Conservation (phyloP, 2,888 invertebrate genomes). For the Agrilus cyanescens region DNA sequence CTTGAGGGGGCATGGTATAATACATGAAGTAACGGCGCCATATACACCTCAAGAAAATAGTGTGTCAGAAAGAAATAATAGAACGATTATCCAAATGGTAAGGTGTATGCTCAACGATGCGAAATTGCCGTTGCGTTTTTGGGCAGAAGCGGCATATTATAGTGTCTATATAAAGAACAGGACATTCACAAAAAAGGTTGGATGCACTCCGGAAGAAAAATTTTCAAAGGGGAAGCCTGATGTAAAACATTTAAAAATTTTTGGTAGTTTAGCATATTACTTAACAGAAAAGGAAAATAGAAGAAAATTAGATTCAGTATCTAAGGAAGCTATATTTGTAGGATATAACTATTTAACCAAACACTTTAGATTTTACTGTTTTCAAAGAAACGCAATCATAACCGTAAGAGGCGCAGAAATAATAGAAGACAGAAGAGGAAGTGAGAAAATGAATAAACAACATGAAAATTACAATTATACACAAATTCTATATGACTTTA, state of each 20-base stretch:
- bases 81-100: constrained; percentile 25
- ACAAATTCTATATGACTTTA: too few relatives aligned
- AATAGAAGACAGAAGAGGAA: too few relatives aligned
- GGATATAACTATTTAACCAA: constrained; percentile 16
- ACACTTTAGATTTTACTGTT: constrained; percentile 16
- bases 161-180: constrained; percentile 25
- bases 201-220: constrained; percentile 16
- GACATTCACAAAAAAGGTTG: constrained; percentile 8
- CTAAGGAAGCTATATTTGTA: constrained; percentile 12
- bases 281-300: constrained; percentile 12
- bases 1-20: constrained; percentile 18
- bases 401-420: constrained; percentile 17
- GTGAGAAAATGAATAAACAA: too few relatives aligned
- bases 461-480: too few relatives aligned
- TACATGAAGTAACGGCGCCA: constrained; percentile 16
- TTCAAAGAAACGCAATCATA: constrained; percentile 11
- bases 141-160: constrained; percentile 28
- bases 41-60: constrained; percentile 25
- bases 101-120: constrained; percentile 22
- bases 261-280: constrained; percentile 17
- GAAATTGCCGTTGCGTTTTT: constrained; percentile 20
- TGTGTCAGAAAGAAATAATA: constrained; percentile 21
- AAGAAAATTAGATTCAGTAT: constrained; percentile 11
- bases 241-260: constrained; percentile 14
- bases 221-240: constrained; percentile 14